phyloP scores from a whole-genome alignment of 64 coral and sea anemone species.

The Stichodactyla helianthus region DNA sequence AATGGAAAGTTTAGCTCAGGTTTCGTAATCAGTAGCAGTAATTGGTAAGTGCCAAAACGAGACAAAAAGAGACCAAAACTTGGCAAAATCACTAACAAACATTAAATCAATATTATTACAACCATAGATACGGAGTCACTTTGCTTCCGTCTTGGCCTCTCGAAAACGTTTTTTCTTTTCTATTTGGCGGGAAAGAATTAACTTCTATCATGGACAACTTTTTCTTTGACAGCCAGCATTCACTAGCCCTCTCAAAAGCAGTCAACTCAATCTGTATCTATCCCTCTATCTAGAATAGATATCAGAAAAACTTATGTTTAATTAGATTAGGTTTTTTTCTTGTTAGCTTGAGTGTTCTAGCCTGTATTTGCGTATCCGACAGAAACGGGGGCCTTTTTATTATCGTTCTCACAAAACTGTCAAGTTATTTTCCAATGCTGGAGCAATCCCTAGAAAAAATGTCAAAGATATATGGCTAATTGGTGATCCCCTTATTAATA shows the following conservation, averaged over 20 bases:
- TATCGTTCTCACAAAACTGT: background rate
- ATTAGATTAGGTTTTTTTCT: background rate
- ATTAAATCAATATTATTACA: constrained; percentile 16
- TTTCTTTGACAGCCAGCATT: background rate
- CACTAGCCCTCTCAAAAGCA: background rate
- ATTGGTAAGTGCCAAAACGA: constrained; percentile 6
- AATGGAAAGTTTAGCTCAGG: background rate
- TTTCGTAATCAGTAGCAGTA: background rate
- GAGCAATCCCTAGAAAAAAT: background rate
- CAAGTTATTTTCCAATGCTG: background rate
- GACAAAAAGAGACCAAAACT: background rate
- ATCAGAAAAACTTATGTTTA: background rate
- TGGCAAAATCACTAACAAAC: background rate
- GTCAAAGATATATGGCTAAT: background rate
- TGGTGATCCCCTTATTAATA: background rate
- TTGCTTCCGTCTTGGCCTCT: background rate
- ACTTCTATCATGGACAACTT: background rate
- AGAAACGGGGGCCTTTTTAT: background rate
- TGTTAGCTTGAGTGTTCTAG: background rate
- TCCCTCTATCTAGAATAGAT: background rate
- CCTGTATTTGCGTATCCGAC: background rate
- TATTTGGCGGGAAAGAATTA: background rate
- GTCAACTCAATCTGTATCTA: background rate
- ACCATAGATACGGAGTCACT: background rate
- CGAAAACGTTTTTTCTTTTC: background rate